These are phyloP conservation scores for Trichosurus vulpecula DNA, from an alignment of 2,797 vertebrate genomes.

Conservation along the genomic window DNA sequence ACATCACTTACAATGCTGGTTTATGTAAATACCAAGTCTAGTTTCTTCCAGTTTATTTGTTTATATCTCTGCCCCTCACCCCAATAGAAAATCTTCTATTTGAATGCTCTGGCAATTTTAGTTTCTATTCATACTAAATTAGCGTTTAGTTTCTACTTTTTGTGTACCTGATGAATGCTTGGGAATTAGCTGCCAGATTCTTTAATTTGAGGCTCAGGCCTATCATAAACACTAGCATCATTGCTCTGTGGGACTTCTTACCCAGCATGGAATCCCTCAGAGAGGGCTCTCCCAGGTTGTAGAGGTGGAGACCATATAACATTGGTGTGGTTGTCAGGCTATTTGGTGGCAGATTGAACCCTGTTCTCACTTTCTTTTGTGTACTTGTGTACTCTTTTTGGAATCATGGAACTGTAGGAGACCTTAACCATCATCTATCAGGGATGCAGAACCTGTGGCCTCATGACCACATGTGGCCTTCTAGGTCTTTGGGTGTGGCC, in stretches of 20 bases:
- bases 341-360: background rate
- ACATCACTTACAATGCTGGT: background rate
- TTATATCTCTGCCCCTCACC: background rate
- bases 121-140: background rate
- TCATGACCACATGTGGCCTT: too few relatives aligned
- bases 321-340: background rate
- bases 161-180: background rate
- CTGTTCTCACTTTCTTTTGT: background rate
- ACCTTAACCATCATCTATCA: background rate
- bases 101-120: background rate
- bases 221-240: background rate
- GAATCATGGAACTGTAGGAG: background rate
- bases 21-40: background rate
- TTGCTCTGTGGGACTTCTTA: background rate
- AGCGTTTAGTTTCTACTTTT: background rate
- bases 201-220: background rate
- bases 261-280: background rate
- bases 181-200: background rate
- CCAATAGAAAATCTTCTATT: background rate
- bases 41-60: background rate
- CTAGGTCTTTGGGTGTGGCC: too few relatives aligned
- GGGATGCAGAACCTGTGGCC: too few relatives aligned
- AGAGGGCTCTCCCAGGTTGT: background rate
- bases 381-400: background rate
- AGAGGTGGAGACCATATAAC: background rate